Evolutionary conservation across 2,113 vertebrate genomes (phyloP).

Genomic region (Fregata magnificens): DNA sequence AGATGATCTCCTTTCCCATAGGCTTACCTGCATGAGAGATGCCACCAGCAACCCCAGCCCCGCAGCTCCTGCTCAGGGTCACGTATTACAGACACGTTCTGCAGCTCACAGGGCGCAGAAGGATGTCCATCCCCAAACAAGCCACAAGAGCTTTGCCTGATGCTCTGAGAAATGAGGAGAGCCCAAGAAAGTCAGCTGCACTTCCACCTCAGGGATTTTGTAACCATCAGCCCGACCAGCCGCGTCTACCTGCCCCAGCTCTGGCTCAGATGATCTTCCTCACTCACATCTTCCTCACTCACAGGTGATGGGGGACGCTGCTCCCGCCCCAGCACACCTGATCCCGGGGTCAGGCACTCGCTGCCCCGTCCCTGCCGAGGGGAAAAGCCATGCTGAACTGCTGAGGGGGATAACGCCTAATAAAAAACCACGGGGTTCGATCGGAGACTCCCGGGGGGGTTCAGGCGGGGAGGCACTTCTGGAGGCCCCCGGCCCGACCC

Average conservation of each 20-base stretch:
- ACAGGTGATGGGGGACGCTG: neutral
- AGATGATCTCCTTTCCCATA: rapidly evolving
- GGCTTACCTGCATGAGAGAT: rapidly evolving
- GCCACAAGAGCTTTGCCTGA: rapidly evolving
- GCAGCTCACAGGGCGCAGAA: rapidly evolving
- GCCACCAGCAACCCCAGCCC: neutral
- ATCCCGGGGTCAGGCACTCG: neutral
- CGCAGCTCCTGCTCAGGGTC: rapidly evolving
- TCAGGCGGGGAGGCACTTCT: neutral
- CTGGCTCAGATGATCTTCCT: neutral
- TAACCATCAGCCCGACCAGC: neutral
- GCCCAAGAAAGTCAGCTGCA: rapidly evolving
- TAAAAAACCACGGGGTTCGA: neutral
- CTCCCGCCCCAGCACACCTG: rapidly evolving
- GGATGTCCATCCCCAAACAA: rapidly evolving
- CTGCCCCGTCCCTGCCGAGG: neutral
- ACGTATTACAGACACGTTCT: rapidly evolving
- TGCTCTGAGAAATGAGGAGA: rapidly evolving
- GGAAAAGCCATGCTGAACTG: neutral
- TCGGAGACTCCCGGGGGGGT: rapidly evolving
- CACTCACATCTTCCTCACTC: rapidly evolving
- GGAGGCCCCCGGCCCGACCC: neutral
- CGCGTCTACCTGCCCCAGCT: rapidly evolving
- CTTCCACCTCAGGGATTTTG: rapidly evolving
- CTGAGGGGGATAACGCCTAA: no score